These are phyloP conservation scores for Limonius californicus DNA, from an alignment of 1,140 invertebrate species.

Conservation along the genomic window DNA sequence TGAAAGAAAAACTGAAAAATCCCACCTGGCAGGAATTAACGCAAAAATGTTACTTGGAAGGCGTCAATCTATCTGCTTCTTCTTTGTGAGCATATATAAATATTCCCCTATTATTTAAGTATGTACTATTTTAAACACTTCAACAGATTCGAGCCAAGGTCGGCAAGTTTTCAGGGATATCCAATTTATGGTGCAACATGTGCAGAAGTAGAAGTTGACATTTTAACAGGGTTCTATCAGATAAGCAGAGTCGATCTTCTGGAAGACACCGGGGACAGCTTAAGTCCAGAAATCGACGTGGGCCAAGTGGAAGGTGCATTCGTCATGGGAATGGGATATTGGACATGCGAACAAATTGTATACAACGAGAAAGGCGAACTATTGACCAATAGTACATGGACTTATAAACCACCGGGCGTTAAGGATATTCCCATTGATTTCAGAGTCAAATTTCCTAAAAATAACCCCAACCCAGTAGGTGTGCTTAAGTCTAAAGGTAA, in stretches of 20 bases:
- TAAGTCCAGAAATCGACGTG: constrained; percentile 75
- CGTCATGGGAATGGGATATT: constrained; percentile 83
- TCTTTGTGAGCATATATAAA: constrained; percentile 31
- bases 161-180: too few relatives aligned
- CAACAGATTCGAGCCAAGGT: too few relatives aligned
- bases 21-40: constrained; percentile 65
- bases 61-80: constrained; percentile 51
- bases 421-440: constrained; percentile 86
- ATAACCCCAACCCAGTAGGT: constrained; percentile 64
- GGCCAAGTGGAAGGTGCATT: constrained; percentile 86
- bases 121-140: too few relatives aligned
- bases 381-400: constrained; percentile 77
- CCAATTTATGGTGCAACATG: constrained; percentile 57
- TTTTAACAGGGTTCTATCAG: constrained; percentile 69
- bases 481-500: constrained; percentile 77
- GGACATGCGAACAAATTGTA: constrained; percentile 69
- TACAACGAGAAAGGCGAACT: constrained; percentile 65
- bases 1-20: constrained; percentile 56
- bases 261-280: constrained; percentile 70
- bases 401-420: constrained; percentile 75
- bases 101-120: too few relatives aligned
- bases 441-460: constrained; percentile 66
- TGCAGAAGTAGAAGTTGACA: constrained; percentile 66
- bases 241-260: constrained; percentile 67
- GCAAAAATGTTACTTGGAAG: constrained; percentile 52